These are phyloP conservation scores for Fragum fragum DNA, from an alignment of 2,888 invertebrate genomes.

Conservation along the genomic window DNA sequence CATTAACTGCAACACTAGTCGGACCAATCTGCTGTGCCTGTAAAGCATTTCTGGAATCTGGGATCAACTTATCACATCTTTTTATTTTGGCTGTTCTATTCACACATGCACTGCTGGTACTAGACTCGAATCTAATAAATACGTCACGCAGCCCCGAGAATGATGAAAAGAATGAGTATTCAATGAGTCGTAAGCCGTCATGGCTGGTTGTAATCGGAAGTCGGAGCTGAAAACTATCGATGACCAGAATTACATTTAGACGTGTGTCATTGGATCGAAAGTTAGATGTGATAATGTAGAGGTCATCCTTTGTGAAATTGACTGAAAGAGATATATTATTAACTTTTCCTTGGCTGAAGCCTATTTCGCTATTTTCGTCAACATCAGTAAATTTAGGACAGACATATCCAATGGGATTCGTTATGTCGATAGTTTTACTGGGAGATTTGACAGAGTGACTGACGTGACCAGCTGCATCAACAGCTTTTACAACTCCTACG, in stretches of 20 bases:
- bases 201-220: not conserved
- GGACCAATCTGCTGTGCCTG: conserved; percentile 11
- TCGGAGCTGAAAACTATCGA: not conserved
- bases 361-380: not conserved
- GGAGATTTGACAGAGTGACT: conserved; percentile 2
- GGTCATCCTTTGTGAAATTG: not conserved
- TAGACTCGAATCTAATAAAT: too few species aligned
- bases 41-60: not conserved
- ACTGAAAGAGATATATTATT: not conserved
- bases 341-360: not conserved
- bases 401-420: conserved; percentile 19
- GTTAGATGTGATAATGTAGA: not conserved
- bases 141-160: too few species aligned
- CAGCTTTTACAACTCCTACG: conserved; percentile 39
- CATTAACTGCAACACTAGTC: not conserved
- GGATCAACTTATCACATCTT: not conserved
- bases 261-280: not conserved
- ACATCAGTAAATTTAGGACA: not conserved
- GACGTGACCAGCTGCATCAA: conserved; percentile 41
- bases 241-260: not conserved
- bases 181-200: not conserved
- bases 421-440: conserved; percentile 16
- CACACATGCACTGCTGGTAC: too few species aligned
- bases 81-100: not conserved
- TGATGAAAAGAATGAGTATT: conserved; percentile 4